Conservation (phyloP, 2,888 invertebrate species). For the Invenusta paracnida region DNA sequence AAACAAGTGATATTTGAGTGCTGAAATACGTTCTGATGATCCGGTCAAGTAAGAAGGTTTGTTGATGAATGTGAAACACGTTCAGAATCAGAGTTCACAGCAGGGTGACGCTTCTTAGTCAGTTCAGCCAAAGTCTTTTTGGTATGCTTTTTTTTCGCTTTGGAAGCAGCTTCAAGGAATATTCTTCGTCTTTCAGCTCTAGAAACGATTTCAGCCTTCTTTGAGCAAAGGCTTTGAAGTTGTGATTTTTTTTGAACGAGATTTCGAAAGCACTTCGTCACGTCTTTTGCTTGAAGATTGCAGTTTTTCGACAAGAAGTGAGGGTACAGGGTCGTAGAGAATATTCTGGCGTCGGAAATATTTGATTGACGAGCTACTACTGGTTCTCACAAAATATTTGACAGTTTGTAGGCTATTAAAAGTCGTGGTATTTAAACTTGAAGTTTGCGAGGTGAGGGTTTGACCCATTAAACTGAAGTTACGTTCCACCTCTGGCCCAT, state of each 20-base stretch:
- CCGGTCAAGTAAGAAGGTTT: not conserved
- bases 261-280: not conserved
- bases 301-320: not conserved
- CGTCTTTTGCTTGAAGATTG: not conserved
- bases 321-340: not conserved
- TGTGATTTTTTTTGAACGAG: not conserved
- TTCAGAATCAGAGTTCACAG: too few relatives aligned
- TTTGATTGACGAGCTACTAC: not conserved
- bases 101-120: not conserved
- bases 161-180: not conserved
- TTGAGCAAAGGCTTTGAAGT: not conserved
- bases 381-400: not conserved
- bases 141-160: not conserved
- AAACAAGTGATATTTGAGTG: too few relatives aligned
- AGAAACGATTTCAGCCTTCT: not conserved
- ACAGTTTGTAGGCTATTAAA: not conserved
- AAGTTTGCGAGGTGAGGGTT: not conserved
- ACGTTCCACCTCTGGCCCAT: not conserved
- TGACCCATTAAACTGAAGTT: not conserved
- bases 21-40: too few relatives aligned
- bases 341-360: not conserved
- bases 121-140: not conserved
- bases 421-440: not conserved
- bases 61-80: not conserved
- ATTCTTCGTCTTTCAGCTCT: not conserved